Conservation (phyloP, 2,888 invertebrate species). For the Scaptomyza tumidula region DNA sequence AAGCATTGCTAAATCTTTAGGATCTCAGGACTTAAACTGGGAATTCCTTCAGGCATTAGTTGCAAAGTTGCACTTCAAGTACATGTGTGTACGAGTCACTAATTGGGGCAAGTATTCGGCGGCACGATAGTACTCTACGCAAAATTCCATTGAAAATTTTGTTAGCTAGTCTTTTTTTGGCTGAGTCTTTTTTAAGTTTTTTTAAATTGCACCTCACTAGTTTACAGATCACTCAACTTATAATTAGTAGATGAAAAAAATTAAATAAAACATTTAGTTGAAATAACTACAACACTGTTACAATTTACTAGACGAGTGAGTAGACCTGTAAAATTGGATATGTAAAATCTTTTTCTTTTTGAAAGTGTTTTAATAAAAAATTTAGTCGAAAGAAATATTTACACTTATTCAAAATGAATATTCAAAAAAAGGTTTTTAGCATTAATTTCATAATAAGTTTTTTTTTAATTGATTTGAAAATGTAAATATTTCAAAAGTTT, state of each 20-base stretch:
- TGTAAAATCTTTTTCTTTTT: background rate
- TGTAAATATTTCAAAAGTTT: too few species aligned
- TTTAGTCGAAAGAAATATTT: background rate
- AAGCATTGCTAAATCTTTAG: constrained; percentile 44
- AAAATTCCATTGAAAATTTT: constrained; percentile 19
- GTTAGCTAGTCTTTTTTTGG: constrained; percentile 48
- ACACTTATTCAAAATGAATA: too few species aligned
- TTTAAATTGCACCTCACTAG: constrained; percentile 42
- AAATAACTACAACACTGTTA: constrained; percentile 44
- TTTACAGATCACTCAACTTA: constrained; percentile 51
- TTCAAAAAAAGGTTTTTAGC: too few species aligned
- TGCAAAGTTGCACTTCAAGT: constrained; percentile 46
- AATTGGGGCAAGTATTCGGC: constrained; percentile 47
- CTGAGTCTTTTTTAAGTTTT: constrained; percentile 44
- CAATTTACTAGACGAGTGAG: constrained; percentile 8
- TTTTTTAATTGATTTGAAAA: too few species aligned
- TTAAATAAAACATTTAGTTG: constrained; percentile 17
- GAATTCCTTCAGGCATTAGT: constrained; percentile 17
- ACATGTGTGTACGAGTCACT: constrained; percentile 25
- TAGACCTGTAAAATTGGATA: constrained; percentile 33
- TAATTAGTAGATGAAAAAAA: constrained; percentile 20
- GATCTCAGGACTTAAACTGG: constrained; percentile 12
- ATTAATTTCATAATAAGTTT: too few species aligned
- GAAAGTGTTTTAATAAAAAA: too few species aligned
- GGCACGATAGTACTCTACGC: constrained; percentile 20